Conservation (phyloP, 2,797 vertebrate species). For the Capromys pilorides region DNA sequence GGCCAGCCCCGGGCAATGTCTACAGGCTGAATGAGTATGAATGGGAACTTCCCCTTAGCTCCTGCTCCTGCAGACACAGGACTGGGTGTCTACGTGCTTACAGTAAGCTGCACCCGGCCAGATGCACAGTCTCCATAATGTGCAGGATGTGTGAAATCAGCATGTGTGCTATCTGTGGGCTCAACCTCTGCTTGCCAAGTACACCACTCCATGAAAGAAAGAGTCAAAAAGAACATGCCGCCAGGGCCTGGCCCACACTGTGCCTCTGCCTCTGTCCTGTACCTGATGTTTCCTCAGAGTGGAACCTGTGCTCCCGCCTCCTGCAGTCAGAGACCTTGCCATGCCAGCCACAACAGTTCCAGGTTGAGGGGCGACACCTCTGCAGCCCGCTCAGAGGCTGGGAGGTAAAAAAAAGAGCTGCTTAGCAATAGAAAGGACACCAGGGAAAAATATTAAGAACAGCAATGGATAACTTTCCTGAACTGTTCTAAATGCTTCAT, state of each 20-base stretch:
- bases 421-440: neutral
- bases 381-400: neutral
- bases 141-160: fast-evolving
- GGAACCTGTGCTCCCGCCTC: neutral
- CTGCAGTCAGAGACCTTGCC: neutral
- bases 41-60: neutral
- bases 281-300: neutral
- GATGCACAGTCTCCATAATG: neutral
- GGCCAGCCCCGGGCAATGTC: neutral
- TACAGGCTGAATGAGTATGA: neutral
- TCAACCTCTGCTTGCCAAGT: neutral
- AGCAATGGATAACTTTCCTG: neutral
- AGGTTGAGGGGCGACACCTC: neutral
- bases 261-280: fast-evolving
- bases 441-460: neutral
- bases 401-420: neutral
- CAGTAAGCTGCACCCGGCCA: neutral
- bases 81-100: fast-evolving
- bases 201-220: fast-evolving
- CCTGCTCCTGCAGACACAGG: neutral
- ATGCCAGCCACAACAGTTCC: neutral
- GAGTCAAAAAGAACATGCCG: neutral
- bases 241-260: neutral
- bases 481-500: neutral
- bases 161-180: neutral